Base-by-base conservation (phyloP, 2,888 invertebrate species). In the Agriopis marginaria region DNA sequence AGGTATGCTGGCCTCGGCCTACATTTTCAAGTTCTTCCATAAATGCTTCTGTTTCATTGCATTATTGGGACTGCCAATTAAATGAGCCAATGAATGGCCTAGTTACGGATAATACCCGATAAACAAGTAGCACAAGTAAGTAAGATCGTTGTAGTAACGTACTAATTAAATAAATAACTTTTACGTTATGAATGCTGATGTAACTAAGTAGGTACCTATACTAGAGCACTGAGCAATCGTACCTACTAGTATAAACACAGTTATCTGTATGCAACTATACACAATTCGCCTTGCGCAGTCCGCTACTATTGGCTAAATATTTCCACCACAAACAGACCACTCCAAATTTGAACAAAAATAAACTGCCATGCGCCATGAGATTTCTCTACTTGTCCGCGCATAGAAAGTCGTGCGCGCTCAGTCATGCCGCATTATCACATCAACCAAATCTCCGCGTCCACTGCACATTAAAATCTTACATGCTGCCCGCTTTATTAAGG, bases 391-490 rank as follows among this genome's bases (percentile, higher is more conserved):
- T 77, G 82, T 80, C 80, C 81, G 76, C 82, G 83, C 86, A 86
- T 91, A 91, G 92, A 93, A 93, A 93, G 92, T 93, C 93, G 92
- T 92, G 92, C 86, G 80, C 79, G 77, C 85, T 80, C 79, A 84
- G 92, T 92, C 93, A 93, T 89, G 93, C 84, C 79, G 87, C 79
- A 91, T 93, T 93, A 93, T 93, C 93, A 81, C 90, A 86, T 87
- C 88, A 84, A 86, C 91, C 87, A 89, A 93, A 93, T 94, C 93
- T 92, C 87, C 79, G 80, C 81, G 82, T 81, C 83, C 82, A 86
- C 85, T 85, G 84, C 86, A 87, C 92, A 92, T 93, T 92, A 92
- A 90, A 90, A 91, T 91, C 90, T 92, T 90, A 91, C 88, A 90
- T 91, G 90, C 88, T 89, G 86, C 85, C 88, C 91, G 87, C 87